phyloP scores from a whole-genome alignment of 1,140 invertebrate genomes.

The Orussus abietinus region DNA sequence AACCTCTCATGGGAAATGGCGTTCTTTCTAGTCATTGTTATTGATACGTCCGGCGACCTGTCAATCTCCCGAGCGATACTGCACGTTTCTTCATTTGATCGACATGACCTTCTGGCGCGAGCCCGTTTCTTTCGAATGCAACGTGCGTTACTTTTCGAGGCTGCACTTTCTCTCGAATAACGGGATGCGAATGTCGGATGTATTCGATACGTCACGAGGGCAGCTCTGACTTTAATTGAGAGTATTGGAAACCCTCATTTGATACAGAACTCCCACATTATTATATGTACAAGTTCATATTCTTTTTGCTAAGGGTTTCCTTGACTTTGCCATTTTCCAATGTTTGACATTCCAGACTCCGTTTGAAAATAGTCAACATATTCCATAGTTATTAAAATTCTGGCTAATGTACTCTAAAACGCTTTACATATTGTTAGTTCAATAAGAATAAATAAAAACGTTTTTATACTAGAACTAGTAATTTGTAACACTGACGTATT shows the following conservation, averaged over 20 bases:
- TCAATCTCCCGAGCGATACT: constrained; percentile 41
- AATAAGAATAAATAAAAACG: background rate
- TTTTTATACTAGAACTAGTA: constrained; percentile 6
- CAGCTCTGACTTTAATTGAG: background rate
- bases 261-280: too few relatives aligned
- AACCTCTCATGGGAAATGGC: constrained; percentile 27
- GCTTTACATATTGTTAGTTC: background rate
- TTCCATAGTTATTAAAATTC: too few relatives aligned
- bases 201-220: background rate
- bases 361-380: background rate
- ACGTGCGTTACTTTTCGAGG: background rate
- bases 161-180: background rate
- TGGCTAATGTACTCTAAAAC: too few relatives aligned
- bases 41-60: constrained; percentile 53
- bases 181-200: background rate
- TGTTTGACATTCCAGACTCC: background rate
- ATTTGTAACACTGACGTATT: background rate
- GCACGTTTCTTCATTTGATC: background rate
- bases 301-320: too few relatives aligned
- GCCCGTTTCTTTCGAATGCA: background rate
- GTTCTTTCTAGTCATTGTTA: constrained; percentile 42
- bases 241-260: background rate
- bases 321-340: background rate
- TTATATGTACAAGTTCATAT: too few relatives aligned
- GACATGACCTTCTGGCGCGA: background rate